Evolutionary conservation across 2,888 invertebrate genomes (phyloP).

Genomic region (Sympetrum striolatum): DNA sequence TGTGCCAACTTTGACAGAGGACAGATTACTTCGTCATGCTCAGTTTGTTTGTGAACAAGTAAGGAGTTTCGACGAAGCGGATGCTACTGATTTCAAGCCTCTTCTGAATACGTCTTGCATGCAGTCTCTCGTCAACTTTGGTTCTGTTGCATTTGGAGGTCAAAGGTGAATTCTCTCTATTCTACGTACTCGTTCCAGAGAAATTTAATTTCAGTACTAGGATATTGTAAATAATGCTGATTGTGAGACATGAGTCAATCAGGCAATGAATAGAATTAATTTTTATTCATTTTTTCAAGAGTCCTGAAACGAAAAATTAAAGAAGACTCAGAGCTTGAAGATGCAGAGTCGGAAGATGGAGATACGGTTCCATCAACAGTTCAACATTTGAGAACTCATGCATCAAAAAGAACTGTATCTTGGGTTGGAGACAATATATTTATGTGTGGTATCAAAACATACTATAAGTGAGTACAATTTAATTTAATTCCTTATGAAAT

Average conservation of each 20-base stretch:
- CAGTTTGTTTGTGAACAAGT: constrained; percentile 84
- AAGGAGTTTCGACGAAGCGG: constrained; percentile 61
- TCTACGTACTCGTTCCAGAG: background rate
- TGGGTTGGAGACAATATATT: constrained; percentile 70
- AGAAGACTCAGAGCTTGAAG: constrained; percentile 64
- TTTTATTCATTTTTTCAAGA: constrained; percentile 49
- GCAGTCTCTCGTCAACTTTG: constrained; percentile 74
- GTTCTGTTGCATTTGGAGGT: constrained; percentile 77
- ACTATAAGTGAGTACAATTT: constrained; percentile 55
- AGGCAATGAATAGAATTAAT: background rate
- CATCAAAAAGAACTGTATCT: constrained; percentile 60
- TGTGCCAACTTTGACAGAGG: constrained; percentile 68
- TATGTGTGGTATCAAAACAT: constrained; percentile 62
- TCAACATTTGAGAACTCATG: constrained; percentile 59
- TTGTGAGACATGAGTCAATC: background rate
- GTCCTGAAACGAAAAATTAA: constrained; percentile 82
- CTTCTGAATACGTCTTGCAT: constrained; percentile 76
- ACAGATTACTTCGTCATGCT: constrained; percentile 76
- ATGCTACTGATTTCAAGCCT: constrained; percentile 63
- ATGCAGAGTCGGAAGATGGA: constrained; percentile 69
- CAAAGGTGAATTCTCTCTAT: constrained; percentile 56
- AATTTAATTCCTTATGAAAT: too few species aligned
- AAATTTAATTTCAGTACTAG: background rate
- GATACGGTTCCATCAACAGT: constrained; percentile 61
- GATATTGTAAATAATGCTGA: background rate